Conservation (phyloP, 2,888 invertebrate genomes). For the Melieria picta region DNA sequence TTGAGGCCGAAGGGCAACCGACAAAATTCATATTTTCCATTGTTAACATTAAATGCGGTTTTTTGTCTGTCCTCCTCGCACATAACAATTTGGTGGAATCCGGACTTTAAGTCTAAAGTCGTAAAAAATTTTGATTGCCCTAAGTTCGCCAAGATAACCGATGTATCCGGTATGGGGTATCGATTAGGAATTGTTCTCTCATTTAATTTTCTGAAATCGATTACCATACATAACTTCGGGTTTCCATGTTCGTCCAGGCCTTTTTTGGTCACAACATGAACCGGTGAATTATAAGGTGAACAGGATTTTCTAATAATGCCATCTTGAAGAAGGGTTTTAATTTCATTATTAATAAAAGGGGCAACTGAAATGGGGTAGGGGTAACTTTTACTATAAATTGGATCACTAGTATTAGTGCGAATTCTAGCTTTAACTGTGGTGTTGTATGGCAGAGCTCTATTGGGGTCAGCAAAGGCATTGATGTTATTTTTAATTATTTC, state of each 20-base stretch:
- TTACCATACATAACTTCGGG: background rate
- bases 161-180: constrained; percentile 24
- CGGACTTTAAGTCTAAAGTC: constrained; percentile 25
- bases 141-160: constrained; percentile 25
- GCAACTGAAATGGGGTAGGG: constrained; percentile 29
- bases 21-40: constrained; percentile 19
- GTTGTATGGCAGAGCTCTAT: constrained; percentile 29
- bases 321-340: constrained; percentile 25
- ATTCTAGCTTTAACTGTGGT: constrained; percentile 23
- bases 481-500: constrained; percentile 23
- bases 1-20: constrained; percentile 7
- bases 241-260: background rate
- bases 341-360: constrained; percentile 28
- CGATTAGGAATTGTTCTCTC: background rate
- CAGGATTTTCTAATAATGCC: constrained; percentile 18
- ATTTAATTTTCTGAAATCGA: background rate
- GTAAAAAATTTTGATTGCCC: constrained; percentile 23
- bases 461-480: constrained; percentile 29
- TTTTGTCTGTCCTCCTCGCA: constrained; percentile 24
- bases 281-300: constrained; percentile 26
- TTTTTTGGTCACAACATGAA: constrained; percentile 17
- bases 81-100: constrained; percentile 22
- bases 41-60: constrained; percentile 28
- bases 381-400: constrained; percentile 33
- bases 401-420: constrained; percentile 27